These are phyloP conservation scores for Sceliomorpha sp. DNA, from an alignment of 2,888 invertebrate genomes.

Conservation along the genomic window DNA sequence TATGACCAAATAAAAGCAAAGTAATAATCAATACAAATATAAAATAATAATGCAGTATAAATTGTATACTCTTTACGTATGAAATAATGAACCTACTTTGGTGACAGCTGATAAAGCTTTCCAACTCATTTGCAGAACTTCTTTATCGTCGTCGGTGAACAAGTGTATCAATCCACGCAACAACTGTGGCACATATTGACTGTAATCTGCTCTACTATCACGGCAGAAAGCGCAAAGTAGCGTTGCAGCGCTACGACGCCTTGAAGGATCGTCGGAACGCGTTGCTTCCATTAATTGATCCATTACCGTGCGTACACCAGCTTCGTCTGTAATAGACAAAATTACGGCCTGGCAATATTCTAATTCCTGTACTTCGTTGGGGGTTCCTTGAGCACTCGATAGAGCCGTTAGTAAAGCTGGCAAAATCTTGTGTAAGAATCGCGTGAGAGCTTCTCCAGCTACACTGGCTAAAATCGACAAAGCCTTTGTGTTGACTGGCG, in stretches of 20 bases:
- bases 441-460: constrained; percentile 94
- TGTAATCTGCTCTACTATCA: constrained; percentile 92
- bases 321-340: constrained; percentile 93
- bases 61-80: too few relatives aligned
- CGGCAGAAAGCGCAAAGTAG: constrained; percentile 94
- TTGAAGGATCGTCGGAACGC: constrained; percentile 84
- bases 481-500: constrained; percentile 95
- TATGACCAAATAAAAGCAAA: too few relatives aligned
- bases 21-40: too few relatives aligned
- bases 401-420: constrained; percentile 92
- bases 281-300: constrained; percentile 91
- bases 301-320: constrained; percentile 92
- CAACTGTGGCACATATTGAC: constrained; percentile 92
- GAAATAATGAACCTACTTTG: constrained; percentile 81
- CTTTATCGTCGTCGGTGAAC: constrained; percentile 90
- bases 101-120: constrained; percentile 95
- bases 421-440: constrained; percentile 94
- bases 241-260: constrained; percentile 91
- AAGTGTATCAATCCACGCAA: constrained; percentile 92
- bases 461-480: constrained; percentile 96
- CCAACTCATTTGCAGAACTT: constrained; percentile 92
- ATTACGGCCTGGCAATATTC: constrained; percentile 97
- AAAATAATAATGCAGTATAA: too few relatives aligned
- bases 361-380: constrained; percentile 87
- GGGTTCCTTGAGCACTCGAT: constrained; percentile 85